Conservation (phyloP, 2,113 vertebrate species). For the Malurus alboscapulatus region DNA sequence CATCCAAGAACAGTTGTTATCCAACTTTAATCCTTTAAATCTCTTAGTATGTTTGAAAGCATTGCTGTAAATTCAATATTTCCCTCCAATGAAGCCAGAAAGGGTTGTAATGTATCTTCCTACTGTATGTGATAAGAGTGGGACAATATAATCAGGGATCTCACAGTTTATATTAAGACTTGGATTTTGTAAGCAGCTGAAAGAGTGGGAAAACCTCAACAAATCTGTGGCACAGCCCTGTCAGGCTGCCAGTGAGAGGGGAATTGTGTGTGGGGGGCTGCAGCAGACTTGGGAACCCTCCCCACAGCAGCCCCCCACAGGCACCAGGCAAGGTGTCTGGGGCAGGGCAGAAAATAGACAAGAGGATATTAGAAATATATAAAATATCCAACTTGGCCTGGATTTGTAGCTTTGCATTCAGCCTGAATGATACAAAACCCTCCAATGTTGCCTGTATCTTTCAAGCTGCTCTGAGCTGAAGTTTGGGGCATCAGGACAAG, state of each 20-base stretch:
- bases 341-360: neutral
- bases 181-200: neutral
- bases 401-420: neutral
- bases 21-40: neutral
- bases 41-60: neutral
- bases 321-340: neutral
- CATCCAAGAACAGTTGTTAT: neutral
- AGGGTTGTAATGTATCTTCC: neutral
- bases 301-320: fast-evolving
- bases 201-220: neutral
- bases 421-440: fast-evolving
- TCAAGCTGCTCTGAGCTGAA: neutral
- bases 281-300: neutral
- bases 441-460: neutral
- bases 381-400: neutral
- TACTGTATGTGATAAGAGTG: neutral
- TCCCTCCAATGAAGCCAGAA: neutral
- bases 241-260: neutral
- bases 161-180: neutral
- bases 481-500: neutral
- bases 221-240: neutral
- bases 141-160: neutral
- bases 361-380: no score
- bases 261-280: neutral
- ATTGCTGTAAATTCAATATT: neutral